phyloP scores from a whole-genome alignment of 2,797 vertebrate genomes.

The Danionella dracula region DNA sequence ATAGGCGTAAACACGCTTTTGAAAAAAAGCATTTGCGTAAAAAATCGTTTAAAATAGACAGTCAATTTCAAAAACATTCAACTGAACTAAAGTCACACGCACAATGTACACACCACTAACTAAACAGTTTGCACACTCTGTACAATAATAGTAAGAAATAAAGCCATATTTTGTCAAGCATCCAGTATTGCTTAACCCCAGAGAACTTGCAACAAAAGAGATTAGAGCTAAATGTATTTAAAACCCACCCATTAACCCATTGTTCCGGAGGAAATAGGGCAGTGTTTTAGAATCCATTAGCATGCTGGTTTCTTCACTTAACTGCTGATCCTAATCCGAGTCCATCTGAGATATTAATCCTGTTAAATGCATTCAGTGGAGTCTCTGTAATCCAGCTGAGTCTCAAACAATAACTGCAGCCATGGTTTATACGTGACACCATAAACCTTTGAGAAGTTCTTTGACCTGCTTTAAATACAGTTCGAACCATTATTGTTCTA shows the following conservation, averaged over 20 bases:
- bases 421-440: background rate
- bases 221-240: constrained; percentile 42
- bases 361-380: constrained; percentile 25
- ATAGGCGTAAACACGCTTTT: too few species aligned
- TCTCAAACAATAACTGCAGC: constrained; percentile 14
- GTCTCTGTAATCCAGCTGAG: constrained; percentile 16
- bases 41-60: too few species aligned
- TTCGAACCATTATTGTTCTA: background rate
- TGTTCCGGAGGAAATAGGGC: background rate
- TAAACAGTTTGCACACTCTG: too few species aligned
- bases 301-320: constrained; percentile 27
- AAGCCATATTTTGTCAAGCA: too few species aligned
- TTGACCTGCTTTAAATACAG: constrained; percentile 31
- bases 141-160: too few species aligned
- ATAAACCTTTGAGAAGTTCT: constrained; percentile 5
- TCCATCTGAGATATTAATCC: constrained; percentile 38
- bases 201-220: constrained; percentile 3
- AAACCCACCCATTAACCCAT: constrained; percentile 42
- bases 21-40: too few species aligned
- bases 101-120: too few species aligned
- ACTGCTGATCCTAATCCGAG: constrained; percentile 26
- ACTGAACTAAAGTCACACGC: too few species aligned
- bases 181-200: background rate
- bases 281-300: background rate
- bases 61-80: too few species aligned